phyloP scores from a whole-genome alignment of 2,113 vertebrate species.

The Tupaia chinensis region DNA sequence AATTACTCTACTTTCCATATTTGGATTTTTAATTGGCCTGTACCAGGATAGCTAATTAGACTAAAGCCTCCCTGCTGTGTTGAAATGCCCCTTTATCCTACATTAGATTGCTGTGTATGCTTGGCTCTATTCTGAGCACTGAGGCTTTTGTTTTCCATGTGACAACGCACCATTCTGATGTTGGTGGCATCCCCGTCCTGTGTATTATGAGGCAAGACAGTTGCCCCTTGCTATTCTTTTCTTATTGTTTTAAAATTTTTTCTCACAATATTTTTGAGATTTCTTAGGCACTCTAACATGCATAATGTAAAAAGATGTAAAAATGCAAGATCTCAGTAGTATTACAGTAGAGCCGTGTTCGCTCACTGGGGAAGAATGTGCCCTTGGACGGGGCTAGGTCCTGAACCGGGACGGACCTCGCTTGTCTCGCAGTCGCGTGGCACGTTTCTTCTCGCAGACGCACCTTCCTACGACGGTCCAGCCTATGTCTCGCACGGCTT shows the following conservation, averaged over 20 bases:
- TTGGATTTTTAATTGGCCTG: background rate
- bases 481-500: background rate
- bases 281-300: background rate
- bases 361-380: too few species aligned
- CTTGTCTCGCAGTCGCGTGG: background rate
- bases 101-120: too few species aligned
- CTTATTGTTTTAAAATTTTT: background rate
- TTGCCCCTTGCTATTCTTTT: background rate
- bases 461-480: fast-evolving
- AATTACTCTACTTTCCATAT: background rate
- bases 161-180: background rate
- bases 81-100: background rate
- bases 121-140: background rate
- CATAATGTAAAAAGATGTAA: background rate
- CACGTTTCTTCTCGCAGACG: background rate
- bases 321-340: background rate
- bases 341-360: background rate
- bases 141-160: background rate
- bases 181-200: too few species aligned
- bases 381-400: too few species aligned
- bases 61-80: background rate
- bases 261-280: background rate
- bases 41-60: background rate
- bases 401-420: too few species aligned
- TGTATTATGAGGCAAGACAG: background rate